These are phyloP conservation scores for Calypte anna DNA, from an alignment of 2,113 vertebrate species.

Conservation along the genomic window DNA sequence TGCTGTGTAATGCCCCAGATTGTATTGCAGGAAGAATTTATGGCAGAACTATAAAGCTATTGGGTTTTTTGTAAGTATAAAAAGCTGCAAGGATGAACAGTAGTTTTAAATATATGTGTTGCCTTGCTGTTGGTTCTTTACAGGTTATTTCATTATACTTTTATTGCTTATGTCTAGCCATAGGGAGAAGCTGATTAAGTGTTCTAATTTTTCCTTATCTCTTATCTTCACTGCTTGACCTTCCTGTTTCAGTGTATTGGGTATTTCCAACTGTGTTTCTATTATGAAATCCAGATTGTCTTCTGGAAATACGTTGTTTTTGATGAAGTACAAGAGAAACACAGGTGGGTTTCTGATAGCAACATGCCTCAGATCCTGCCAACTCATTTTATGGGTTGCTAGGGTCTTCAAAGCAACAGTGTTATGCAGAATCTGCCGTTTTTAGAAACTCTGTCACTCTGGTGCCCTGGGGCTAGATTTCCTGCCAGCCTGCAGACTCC, in stretches of 20 bases:
- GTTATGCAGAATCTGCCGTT: not conserved
- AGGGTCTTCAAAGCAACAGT: not conserved
- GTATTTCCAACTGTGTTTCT: slow-evolving; percentile 1
- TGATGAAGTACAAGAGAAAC: slow-evolving; percentile 11
- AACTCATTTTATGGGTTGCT: slow-evolving; percentile 7
- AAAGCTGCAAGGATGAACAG: not conserved
- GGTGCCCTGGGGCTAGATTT: not conserved
- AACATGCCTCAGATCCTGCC: not conserved
- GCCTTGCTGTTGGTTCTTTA: not conserved
- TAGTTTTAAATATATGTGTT: not conserved
- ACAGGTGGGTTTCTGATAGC: slow-evolving; percentile 44
- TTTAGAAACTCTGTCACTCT: not conserved
- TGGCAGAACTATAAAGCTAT: not conserved
- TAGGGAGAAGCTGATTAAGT: slow-evolving; percentile 21
- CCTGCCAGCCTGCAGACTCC: not conserved
- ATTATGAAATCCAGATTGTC: slow-evolving; percentile 42
- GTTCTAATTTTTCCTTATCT: slow-evolving; percentile 47
- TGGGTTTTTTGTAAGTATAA: not conserved
- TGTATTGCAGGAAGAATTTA: not conserved
- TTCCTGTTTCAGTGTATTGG: slow-evolving; percentile 16
- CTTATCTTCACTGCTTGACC: slow-evolving; percentile 17
- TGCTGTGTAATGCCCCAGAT: not conserved
- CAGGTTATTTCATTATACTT: not conserved
- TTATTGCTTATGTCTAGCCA: slow-evolving; percentile 18
- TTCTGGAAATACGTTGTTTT: not conserved